Percentiles rank a stretch among this genome's conserved stretches.
Evolutionary conservation across 2,888 invertebrate species (phyloP).

Genomic region (Drosophila incognita): DNA sequence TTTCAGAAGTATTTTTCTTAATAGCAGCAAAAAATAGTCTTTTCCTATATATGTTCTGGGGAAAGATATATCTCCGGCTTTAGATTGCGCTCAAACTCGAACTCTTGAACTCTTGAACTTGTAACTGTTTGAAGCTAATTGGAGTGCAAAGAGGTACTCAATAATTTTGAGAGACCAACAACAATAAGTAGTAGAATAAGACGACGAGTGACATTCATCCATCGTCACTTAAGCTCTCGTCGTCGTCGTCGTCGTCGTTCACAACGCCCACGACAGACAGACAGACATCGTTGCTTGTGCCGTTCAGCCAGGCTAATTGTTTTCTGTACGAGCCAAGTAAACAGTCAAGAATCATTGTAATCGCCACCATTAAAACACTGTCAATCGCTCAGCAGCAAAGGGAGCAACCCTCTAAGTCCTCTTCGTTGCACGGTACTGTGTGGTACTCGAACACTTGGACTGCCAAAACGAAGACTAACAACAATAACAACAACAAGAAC

Average conservation of each 20-base stretch:
- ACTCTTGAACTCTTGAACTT: constrained; percentile 5
- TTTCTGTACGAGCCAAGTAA: constrained; percentile 48
- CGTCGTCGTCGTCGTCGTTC: constrained; percentile 5
- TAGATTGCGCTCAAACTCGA: background rate
- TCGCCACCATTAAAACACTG: constrained; percentile 73
- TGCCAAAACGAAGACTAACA: constrained; percentile 17
- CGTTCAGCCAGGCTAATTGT: constrained; percentile 60
- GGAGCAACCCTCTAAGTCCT: constrained; percentile 42
- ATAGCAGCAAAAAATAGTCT: background rate
- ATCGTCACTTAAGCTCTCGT: constrained; percentile 31
- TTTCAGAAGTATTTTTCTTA: background rate
- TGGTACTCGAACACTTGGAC: constrained; percentile 38
- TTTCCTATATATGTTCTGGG: background rate
- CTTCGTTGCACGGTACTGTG: constrained; percentile 8
- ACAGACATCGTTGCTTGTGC: constrained; percentile 5
- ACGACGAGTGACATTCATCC: constrained; percentile 45
- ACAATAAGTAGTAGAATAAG: background rate
- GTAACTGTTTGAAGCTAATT: constrained; percentile 17
- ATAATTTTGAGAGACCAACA: constrained; percentile 16
- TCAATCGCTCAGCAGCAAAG: constrained; percentile 51
- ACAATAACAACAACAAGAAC: background rate
- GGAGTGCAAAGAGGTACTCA: constrained; percentile 29
- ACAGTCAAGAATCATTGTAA: constrained; percentile 62
- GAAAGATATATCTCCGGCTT: background rate
- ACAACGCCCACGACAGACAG: background rate